Evolutionary conservation across 2,797 vertebrate genomes (phyloP).

Genomic region (Paramormyrops hopkinsi): DNA sequence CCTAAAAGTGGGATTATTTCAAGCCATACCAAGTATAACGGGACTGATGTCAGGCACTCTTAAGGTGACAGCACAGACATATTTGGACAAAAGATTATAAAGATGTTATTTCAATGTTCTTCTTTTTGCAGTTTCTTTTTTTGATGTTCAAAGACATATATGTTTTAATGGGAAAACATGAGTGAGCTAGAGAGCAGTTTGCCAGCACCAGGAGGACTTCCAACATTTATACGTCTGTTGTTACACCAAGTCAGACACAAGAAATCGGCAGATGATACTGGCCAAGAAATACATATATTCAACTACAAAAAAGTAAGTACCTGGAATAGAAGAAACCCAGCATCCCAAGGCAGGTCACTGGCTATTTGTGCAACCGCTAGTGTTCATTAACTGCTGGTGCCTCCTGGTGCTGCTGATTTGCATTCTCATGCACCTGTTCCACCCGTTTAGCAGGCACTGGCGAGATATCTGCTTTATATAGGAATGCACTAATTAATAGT

Average conservation of each 20-base stretch:
- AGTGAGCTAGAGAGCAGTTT: neutral
- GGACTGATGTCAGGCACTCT: neutral
- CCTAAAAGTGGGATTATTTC: neutral
- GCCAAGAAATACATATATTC: neutral
- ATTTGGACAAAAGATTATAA: neutral
- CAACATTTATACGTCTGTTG: neutral
- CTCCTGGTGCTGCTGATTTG: neutral
- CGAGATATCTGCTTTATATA: neutral
- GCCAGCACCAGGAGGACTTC: neutral
- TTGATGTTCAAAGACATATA: neutral
- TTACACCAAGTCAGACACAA: slow-evolving; percentile 2
- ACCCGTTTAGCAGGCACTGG: neutral
- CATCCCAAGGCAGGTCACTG: neutral
- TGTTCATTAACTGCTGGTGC: neutral
- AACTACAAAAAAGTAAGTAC: neutral
- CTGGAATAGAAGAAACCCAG: neutral
- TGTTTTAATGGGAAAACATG: neutral
- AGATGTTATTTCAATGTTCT: neutral
- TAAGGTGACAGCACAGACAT: neutral
- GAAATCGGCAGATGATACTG: neutral
- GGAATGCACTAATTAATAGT: neutral
- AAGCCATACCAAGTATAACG: neutral
- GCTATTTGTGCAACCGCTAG: neutral
- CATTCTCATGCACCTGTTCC: neutral
- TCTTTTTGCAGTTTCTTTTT: neutral